Evolutionary conservation across 2,888 invertebrate genomes (phyloP), one percentile per base, ranked within the genome.

Genomic region (Gnatocerus cornutus): DNA sequence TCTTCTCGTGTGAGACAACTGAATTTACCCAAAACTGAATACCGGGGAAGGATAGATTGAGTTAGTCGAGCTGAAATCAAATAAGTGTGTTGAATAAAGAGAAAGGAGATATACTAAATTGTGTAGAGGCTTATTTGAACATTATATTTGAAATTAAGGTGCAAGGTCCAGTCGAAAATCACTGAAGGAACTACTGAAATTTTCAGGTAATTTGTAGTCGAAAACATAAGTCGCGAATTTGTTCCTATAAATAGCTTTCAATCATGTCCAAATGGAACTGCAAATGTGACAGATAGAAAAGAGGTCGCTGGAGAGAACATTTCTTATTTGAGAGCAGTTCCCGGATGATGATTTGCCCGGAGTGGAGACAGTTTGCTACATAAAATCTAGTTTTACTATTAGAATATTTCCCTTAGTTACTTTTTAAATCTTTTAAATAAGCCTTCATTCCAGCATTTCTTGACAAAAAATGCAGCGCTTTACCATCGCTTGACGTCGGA

Each of bases 91-190:
- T 59, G 66, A 67, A 67, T 67, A 59, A 58, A 59, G 66, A 59
- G 66, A 52, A 67, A 67, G 52, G 59, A 66, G 48, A 66, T 66
- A 58, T 48, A 58, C 50, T 58, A 64, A 56, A 56, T 56, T 65
- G 65, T 65, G 56, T 65, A 65, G 39, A 46, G 66, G 48, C 45
- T 67, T 67, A 67, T 67, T 67, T 67, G 66, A 67, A 67, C 66
- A 59, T 67, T 67, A 59, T 67, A 67, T 67, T 59, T 67, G 66
- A 67, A 67, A 67, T 67, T 67, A 67, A 33, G 66, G 41, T 53
- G 37, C 21, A 65, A 56, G 30, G 56, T 48, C 65, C 30, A 29
- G 27, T 56, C 46, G n/a, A n/a, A n/a, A n/a, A n/a, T n/a, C n/a
- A n/a, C n/a, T n/a, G n/a, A n/a, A n/a, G 64, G 14, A 64, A 64